These are phyloP conservation scores for Drosophila engyochracea DNA, from an alignment of 2,888 invertebrate genomes.

Conservation along the genomic window DNA sequence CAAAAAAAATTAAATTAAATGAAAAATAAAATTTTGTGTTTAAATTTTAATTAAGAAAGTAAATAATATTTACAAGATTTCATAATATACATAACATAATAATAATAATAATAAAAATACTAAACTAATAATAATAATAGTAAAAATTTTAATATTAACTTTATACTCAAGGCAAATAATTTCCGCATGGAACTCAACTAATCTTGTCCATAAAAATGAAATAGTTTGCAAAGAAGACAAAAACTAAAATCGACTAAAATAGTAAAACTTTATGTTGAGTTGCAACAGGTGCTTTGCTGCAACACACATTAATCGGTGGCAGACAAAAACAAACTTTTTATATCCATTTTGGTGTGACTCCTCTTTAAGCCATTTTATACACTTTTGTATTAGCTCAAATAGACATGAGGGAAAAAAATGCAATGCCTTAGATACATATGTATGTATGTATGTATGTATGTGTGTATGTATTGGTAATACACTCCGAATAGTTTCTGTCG, in stretches of 20 bases:
- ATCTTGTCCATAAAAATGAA: neutral
- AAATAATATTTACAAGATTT: neutral
- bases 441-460: conserved; percentile 21
- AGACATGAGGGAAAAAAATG: conserved; percentile 33
- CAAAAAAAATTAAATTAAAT: no score
- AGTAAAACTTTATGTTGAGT: neutral
- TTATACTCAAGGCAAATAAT: neutral
- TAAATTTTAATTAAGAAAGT: neutral
- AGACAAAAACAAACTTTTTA: conserved; percentile 63
- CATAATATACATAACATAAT: neutral
- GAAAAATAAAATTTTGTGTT: neutral
- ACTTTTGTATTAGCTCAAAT: conserved; percentile 70
- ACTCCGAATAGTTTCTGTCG: conserved; percentile 76
- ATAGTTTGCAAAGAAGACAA: neutral
- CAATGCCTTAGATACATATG: conserved; percentile 22
- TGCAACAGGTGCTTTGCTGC: conserved; percentile 43
- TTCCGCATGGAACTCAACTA: neutral
- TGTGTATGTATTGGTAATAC: conserved; percentile 58
- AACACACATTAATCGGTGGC: conserved; percentile 44
- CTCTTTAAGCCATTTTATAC: conserved; percentile 56
- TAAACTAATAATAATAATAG: neutral
- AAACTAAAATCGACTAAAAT: neutral
- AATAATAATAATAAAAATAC: neutral
- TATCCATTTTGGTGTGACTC: conserved; percentile 45
- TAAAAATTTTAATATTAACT: neutral